Evolutionary conservation across 2,113 vertebrate genomes (phyloP), one percentile per base, ranked within the genome.

Genomic region (Gobiocypris rarus): DNA sequence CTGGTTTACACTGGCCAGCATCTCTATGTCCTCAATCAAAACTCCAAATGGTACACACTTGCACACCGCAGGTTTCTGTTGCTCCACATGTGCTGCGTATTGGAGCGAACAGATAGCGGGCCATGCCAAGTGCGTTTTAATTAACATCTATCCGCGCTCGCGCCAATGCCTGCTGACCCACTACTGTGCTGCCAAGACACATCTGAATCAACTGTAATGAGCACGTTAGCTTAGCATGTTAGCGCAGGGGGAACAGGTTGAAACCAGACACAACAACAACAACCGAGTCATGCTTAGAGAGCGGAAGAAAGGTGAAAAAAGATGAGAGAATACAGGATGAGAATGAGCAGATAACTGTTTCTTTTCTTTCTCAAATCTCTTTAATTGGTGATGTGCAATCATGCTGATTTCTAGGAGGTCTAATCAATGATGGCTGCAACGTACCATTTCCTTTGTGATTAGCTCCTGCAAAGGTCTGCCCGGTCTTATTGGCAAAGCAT

Each of bases 21-120:
- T 61, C 24, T 78, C 76, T 24, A 28, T 9, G 9, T 45, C 56
- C 38, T 43, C 24, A 61, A 78, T 81, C 61, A 70, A n/a, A 82
- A n/a, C 65, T 56, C 65, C 45, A 69, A 81, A 81, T 50, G 28
- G 24, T 65, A 81, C 11, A 41, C 11, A 11, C 41, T 3, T 38
- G 7, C 65, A 24, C 65, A 56, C 61, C 48, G 2, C 76, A 52
- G 69, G 73, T 50, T 63, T 80, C 67, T 56, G 24, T 78, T 81
- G 50, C 75, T 81, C 34, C 65, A 69, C 50, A 74, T 73, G 54
- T 50, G n/a, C 85, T 59, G 83, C 87, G 90, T 90, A 94, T 88
- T 91, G 90, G 91, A 91, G 88, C 88, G 88, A 91, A 90, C 92
- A 94, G 92, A 90, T 91, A 91, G 69, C 89, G 83, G 89, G 85